Evolutionary conservation across 2,797 vertebrate species (phyloP).

Genomic region (Tachyglossus aculeatus): DNA sequence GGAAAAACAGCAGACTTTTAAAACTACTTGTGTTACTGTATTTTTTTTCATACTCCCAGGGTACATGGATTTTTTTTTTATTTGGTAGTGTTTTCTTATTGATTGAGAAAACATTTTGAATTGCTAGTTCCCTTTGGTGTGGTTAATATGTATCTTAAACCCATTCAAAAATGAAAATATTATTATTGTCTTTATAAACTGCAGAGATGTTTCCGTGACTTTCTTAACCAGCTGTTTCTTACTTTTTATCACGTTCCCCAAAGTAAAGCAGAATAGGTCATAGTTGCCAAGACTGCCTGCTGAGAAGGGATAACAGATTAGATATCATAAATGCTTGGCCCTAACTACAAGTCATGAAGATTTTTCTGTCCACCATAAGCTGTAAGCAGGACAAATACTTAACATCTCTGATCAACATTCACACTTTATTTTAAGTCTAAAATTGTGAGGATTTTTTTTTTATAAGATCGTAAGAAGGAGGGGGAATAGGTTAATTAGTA

Average conservation of each 20-base stretch:
- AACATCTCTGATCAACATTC: constrained; percentile 37
- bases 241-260: constrained; percentile 77
- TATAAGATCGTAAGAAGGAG: constrained; percentile 34
- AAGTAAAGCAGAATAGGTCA: constrained; percentile 68
- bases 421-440: constrained; percentile 28
- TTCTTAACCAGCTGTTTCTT: constrained; percentile 74
- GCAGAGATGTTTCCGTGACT: constrained; percentile 65
- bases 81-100: constrained; percentile 52
- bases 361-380: constrained; percentile 29
- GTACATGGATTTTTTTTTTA: constrained; percentile 21
- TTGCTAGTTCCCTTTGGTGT: constrained; percentile 62
- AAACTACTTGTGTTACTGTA: constrained; percentile 45
- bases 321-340: constrained; percentile 68
- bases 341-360: constrained; percentile 47
- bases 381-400: constrained; percentile 33
- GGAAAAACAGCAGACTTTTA: constrained; percentile 43
- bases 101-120: constrained; percentile 71
- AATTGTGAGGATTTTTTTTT: constrained; percentile 43
- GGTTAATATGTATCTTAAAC: constrained; percentile 66
- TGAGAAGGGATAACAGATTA: constrained; percentile 78
- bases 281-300: constrained; percentile 69
- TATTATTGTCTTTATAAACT: constrained; percentile 78
- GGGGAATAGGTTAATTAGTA: constrained; percentile 60
- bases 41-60: constrained; percentile 45
- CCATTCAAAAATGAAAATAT: constrained; percentile 74